Conservation (phyloP, 2,888 invertebrate species). For the Aphrophora alni region DNA sequence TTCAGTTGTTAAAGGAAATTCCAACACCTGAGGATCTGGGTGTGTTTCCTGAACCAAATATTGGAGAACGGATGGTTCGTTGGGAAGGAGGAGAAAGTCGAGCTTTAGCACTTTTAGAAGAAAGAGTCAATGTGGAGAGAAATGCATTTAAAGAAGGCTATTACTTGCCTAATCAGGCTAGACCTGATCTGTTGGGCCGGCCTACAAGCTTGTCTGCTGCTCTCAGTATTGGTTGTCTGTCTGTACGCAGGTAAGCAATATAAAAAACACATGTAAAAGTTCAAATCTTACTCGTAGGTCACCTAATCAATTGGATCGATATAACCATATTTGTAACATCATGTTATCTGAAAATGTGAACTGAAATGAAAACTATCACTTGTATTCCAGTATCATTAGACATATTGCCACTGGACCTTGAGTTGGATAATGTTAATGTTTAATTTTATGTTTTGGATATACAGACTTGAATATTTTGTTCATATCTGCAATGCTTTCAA, state of each 20-base stretch:
- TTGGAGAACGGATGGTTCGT: slow-evolving; percentile 61
- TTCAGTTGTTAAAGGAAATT: slow-evolving; percentile 54
- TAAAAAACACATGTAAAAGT: background rate
- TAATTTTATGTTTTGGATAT: no score
- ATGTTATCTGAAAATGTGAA: no score
- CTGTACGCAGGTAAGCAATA: slow-evolving; percentile 64
- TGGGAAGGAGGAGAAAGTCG: slow-evolving; percentile 72
- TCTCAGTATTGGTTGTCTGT: slow-evolving; percentile 73
- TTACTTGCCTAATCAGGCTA: slow-evolving; percentile 72
- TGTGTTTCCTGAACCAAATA: slow-evolving; percentile 61
- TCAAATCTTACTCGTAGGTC: background rate
- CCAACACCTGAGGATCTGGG: slow-evolving; percentile 67
- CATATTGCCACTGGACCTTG: no score
- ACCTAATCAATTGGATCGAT: no score
- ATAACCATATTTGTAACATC: no score
- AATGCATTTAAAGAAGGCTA: slow-evolving; percentile 61
- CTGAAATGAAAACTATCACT: no score
- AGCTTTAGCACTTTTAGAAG: slow-evolving; percentile 65
- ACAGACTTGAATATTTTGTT: no score
- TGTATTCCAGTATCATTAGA: no score
- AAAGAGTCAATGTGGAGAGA: slow-evolving; percentile 61
- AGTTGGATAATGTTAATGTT: no score
- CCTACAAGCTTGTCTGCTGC: slow-evolving; percentile 75
- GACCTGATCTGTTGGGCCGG: slow-evolving; percentile 70
- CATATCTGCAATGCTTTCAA: no score